phyloP scores from a whole-genome alignment of 2,797 vertebrate species.

The Cichlasoma orientale region DNA sequence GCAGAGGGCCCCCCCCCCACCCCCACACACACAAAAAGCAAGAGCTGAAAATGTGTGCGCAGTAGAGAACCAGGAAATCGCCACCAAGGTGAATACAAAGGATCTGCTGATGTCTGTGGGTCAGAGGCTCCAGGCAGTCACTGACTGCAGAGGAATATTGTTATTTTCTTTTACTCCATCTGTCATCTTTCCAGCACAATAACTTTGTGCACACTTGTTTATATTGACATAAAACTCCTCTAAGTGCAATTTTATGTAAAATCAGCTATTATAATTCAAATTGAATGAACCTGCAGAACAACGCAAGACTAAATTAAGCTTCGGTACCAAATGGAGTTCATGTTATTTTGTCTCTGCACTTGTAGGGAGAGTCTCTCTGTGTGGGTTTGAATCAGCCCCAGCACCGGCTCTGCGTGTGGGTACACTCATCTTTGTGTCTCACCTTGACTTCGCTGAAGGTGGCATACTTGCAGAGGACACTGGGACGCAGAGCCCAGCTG shows the following conservation, averaged over 20 bases:
- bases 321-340: constrained; percentile 2
- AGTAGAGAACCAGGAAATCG: not conserved
- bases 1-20: not conserved
- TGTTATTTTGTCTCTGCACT: constrained; percentile 8
- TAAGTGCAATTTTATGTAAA: not conserved
- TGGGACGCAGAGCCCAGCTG: constrained; percentile 76
- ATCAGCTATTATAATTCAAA: not conserved
- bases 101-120: not conserved
- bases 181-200: not conserved
- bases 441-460: constrained; percentile 69
- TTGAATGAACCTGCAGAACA: not conserved
- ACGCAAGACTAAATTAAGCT: not conserved
- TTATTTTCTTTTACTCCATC: not conserved
- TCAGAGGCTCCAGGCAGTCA: not conserved
- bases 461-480: constrained; percentile 71
- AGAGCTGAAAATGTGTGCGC: not conserved
- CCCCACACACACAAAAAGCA: not conserved
- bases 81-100: not conserved
- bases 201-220: not conserved
- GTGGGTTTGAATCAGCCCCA: constrained; percentile 10
- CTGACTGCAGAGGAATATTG: not conserved
- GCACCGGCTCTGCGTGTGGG: constrained; percentile 1
- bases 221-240: not conserved
- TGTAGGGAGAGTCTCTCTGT: constrained; percentile 12
- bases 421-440: constrained; percentile 42